Evolutionary conservation across 2,888 invertebrate species (phyloP).

Genomic region (Macrophya alboannulata): DNA sequence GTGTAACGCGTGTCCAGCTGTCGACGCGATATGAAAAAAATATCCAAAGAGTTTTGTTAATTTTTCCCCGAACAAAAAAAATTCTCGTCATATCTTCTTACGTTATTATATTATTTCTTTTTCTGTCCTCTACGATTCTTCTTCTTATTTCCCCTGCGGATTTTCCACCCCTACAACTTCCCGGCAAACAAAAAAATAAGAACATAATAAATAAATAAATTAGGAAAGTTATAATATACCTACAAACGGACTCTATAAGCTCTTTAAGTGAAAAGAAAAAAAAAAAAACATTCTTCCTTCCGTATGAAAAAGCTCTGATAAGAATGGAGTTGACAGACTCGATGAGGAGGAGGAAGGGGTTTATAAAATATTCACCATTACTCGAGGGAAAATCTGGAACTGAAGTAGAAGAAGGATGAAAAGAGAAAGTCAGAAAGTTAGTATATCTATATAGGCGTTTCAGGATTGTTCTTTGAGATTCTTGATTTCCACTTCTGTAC

Average conservation of each 20-base stretch:
- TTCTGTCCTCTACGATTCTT: too few relatives aligned
- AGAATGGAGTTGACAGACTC: neutral
- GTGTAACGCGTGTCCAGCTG: neutral
- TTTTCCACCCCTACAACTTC: neutral
- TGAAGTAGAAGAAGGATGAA: too few relatives aligned
- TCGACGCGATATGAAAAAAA: neutral
- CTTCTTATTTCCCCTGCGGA: neutral
- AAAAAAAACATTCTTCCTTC: neutral
- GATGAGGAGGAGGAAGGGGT: neutral
- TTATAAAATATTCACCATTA: neutral
- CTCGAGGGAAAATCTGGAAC: neutral
- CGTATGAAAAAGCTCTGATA: neutral
- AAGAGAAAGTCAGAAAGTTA: neutral
- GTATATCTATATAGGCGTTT: neutral
- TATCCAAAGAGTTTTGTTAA: constrained; percentile 1
- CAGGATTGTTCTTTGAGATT: neutral
- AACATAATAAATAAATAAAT: neutral
- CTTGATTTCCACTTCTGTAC: neutral
- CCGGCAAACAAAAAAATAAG: neutral
- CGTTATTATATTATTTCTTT: neutral
- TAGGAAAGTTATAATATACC: neutral
- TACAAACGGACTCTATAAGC: neutral
- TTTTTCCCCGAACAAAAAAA: too few relatives aligned
- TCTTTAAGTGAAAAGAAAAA: neutral
- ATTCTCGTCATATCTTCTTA: too few relatives aligned